Evolutionary conservation across 2,888 invertebrate species (phyloP).

Genomic region (Schrankia costaestrigalis): DNA sequence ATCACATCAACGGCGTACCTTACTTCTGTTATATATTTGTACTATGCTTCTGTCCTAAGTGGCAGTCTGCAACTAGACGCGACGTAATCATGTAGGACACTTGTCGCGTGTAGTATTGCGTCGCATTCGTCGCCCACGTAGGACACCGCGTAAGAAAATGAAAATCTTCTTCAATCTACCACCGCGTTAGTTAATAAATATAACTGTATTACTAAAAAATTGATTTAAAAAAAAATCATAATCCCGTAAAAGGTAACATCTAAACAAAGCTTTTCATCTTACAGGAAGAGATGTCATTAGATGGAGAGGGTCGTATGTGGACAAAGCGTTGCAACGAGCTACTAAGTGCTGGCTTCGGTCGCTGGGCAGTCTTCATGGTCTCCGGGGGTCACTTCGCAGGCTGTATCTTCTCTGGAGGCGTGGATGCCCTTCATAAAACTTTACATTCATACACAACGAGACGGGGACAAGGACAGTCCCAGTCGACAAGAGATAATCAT

Average conservation of each 20-base stretch:
- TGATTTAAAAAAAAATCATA: background rate
- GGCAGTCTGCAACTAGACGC: too few species aligned
- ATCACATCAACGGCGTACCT: too few species aligned
- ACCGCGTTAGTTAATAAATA: too few species aligned
- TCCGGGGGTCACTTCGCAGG: constrained; percentile 85
- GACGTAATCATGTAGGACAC: too few species aligned
- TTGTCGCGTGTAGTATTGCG: too few species aligned
- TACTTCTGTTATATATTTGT: too few species aligned
- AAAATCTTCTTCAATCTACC: too few species aligned
- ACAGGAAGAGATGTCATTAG: constrained; percentile 74
- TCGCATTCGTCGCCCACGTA: too few species aligned
- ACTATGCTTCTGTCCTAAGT: too few species aligned
- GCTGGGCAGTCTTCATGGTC: constrained; percentile 90
- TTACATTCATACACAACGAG: constrained; percentile 92
- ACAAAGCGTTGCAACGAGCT: constrained; percentile 57
- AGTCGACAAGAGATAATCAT: constrained; percentile 82
- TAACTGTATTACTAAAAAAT: too few species aligned
- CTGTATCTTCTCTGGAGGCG: constrained; percentile 63
- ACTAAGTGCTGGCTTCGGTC: constrained; percentile 61
- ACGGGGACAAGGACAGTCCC: constrained; percentile 90
- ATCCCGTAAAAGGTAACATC: background rate
- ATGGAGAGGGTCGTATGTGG: constrained; percentile 69
- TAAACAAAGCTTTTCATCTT: constrained; percentile 11
- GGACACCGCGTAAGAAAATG: too few species aligned
- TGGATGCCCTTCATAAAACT: constrained; percentile 86